Evolutionary conservation across 2,797 vertebrate species (phyloP), one percentile per base, ranked within the genome.

Genomic region (Arctocebus calabarensis): DNA sequence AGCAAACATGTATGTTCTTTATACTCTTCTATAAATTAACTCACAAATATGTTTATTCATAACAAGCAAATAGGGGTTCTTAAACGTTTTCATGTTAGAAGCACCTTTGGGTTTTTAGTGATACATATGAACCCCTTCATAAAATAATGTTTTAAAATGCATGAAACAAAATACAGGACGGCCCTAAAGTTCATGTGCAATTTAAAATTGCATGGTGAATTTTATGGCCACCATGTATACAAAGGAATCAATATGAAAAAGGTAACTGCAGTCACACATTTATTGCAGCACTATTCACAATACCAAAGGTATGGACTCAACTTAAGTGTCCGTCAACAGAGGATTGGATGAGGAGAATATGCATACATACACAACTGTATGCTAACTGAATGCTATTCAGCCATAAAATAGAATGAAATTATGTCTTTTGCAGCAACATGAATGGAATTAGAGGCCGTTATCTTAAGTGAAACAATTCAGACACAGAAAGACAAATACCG

Each of bases 101-200:
- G 82, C 20, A 20, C 13, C 84, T 94, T 66, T 27, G n/a, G 45
- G 11, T 77, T 43, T 78, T 86, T 90, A 70, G 61, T 71, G 34
- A 81, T 73, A 86, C 6, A 78, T 52, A 40, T 37, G 13, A n/a
- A 57, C 13, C 20, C 11, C 25, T 92, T 95, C 68, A 91, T 62
- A 88, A 97, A 85, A 55, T 73, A 77, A 84, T 85, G n/a, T 75
- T 91, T 93, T 87, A 61, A 85, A 74, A 66, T 75, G n/a, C 34
- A 79, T 40, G 27, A 57, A 83, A 59, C 25, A 57, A 95, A 94
- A 82, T n/a, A 34, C 48, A 52, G 48, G 48, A 14, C 14, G 14
- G 48, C 48, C 48, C 16, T 52, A 52, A 52, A 52, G 48, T 52
- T 52, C 14, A 16, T 4, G 14, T 52, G 48, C 48, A 52, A 52